Base-by-base conservation (phyloP, 1,140 invertebrate species). In the Myzus persicae region DNA sequence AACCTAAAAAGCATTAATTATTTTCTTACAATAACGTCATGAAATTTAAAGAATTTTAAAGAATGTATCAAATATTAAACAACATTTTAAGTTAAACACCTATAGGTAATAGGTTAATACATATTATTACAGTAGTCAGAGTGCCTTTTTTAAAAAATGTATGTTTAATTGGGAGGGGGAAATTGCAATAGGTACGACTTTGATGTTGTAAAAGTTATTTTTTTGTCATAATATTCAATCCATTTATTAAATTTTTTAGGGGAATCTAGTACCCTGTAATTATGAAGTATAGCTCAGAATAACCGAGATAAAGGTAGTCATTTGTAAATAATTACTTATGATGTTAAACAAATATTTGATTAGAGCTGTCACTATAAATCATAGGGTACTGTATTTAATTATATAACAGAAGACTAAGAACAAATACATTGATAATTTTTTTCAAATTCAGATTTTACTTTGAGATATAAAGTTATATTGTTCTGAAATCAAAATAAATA, bases 271-370 rank as follows among this genome's bases (percentile, higher is more conserved):
- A 76, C 31, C 14, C 14, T n/a, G 31, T 76, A n/a, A 76, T 76
- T n/a, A 76, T 76, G 18, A 2, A 5, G 1, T 20, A 76, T 76
- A n/a, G 59, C 14, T 76, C 14, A n/a, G 59, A 76, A 67, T n/a
- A n/a, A 67, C 59, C 9, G 4, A n/a, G 14, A 76, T 18, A n/a
- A 76, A 18, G 0, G 14, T 76, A 76, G 14, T n/a, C 14, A n/a
- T 76, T 76, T 76, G 59, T 76, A 76, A 76, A 76, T 76, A 76
- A 76, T 76, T 76, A 76, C 59, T 67, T 38, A 81, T 8, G n/a
- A 84, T 85, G 24, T 40, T 42, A 40, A 85, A 38, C 40, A 42
- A 85, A 40, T 42, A 31, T 85, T 85, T 40, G 3, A 85, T 40
- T 40, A 42, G 24, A 85, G 31, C 42, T 85, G 84, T 85, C 40